Evolutionary conservation across 2,113 vertebrate species (phyloP).

Genomic region (Empidonax alnorum): DNA sequence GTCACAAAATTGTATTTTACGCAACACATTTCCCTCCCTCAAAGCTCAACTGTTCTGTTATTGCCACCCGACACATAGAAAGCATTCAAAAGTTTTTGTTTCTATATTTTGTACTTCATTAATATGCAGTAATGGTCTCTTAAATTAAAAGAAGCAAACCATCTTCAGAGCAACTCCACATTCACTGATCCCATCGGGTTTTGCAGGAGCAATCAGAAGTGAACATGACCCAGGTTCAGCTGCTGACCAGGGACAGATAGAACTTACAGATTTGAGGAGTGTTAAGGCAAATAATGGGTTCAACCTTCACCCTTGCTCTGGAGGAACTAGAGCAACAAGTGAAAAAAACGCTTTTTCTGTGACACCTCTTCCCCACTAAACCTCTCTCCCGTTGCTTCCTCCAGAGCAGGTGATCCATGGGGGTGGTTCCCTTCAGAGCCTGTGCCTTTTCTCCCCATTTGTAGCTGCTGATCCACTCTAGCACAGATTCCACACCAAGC

Average conservation of each 20-base stretch:
- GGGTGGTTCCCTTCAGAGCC: neutral
- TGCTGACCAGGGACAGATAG: neutral
- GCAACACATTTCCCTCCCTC: neutral
- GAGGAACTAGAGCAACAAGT: neutral
- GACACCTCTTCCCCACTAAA: neutral
- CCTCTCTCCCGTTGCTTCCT: neutral
- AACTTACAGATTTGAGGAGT: neutral
- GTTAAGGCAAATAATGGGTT: neutral
- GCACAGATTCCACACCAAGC: neutral
- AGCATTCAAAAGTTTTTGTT: neutral
- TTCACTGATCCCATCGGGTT: neutral
- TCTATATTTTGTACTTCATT: neutral
- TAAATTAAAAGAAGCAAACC: neutral
- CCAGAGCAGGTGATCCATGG: fast-evolving
- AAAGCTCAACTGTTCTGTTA: neutral
- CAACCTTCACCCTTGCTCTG: neutral
- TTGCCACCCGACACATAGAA: neutral
- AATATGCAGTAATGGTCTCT: neutral
- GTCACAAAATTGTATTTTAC: neutral
- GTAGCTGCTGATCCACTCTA: neutral
- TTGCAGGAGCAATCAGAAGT: neutral
- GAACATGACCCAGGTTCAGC: neutral
- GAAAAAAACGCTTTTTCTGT: neutral
- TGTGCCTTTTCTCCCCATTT: neutral
- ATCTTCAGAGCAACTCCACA: neutral